Base-by-base conservation (phyloP, 2,888 invertebrate species). In the Chydorus sphaericus region DNA sequence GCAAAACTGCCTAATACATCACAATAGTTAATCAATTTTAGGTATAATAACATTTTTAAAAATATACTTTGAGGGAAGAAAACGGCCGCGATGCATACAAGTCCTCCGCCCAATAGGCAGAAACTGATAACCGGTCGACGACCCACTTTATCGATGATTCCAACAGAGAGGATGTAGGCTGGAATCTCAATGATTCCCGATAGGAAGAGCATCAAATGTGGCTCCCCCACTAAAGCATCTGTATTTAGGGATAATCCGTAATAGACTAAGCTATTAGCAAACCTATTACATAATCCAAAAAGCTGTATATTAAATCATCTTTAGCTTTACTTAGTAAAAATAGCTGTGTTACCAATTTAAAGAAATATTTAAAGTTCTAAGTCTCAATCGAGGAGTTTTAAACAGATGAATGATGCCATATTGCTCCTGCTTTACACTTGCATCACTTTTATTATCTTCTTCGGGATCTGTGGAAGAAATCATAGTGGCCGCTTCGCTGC, bases 251-350 rank as follows among this genome's bases (percentile, higher is more conserved):
- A 86, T 1, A 90, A 71, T 0, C 89, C 89, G 63, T 89, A 89
- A 69, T 89, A 90, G 1, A 83, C 85, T 58, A 89, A 75, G 2
- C 88, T 84, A 67, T 87, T 88, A 14, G 88, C 85, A 66, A 88
- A 87, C 69, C 69, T 69, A 56, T 23, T 61, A n/a, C n/a, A n/a
- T n/a, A n/a, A n/a, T n/a, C n/a, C n/a, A n/a, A n/a, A n/a, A n/a
- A n/a, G n/a, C n/a, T n/a, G n/a, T n/a, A n/a, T n/a, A n/a, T n/a
- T n/a, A n/a, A n/a, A n/a, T n/a, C n/a, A n/a, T n/a, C n/a, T n/a
- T n/a, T n/a, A n/a, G n/a, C n/a, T n/a, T n/a, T n/a, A n/a, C n/a
- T n/a, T n/a, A n/a, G n/a, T n/a, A n/a, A n/a, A n/a, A n/a, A n/a
- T n/a, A n/a, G n/a, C n/a, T n/a, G n/a, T n/a, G n/a, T n/a, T 62